These are phyloP conservation scores for Tarsius wallacei DNA, from an alignment of 2,797 vertebrate genomes.

Conservation along the genomic window DNA sequence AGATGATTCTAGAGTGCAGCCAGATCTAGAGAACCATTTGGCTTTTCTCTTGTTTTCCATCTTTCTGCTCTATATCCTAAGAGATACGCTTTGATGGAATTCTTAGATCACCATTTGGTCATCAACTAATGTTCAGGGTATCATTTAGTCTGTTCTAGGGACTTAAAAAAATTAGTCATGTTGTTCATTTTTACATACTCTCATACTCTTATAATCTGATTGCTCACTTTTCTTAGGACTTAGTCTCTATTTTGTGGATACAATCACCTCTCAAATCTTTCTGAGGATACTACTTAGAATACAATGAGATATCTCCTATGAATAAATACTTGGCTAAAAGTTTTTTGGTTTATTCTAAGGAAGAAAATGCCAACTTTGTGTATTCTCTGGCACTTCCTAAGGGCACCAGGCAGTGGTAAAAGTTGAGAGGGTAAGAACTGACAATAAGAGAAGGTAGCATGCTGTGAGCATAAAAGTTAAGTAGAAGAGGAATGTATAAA, in stretches of 20 bases:
- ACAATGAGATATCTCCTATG: slow-evolving; percentile 1
- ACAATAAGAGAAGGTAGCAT: neutral
- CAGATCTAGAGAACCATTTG: neutral
- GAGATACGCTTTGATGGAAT: neutral
- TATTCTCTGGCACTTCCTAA: neutral
- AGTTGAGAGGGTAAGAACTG: neutral
- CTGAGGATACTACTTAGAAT: slow-evolving; percentile 15
- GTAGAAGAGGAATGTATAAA: neutral
- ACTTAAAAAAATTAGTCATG: neutral
- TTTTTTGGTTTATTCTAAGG: neutral
- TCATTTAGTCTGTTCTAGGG: neutral
- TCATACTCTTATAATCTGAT: neutral
- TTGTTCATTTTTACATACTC: slow-evolving; percentile 25
- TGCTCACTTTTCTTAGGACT: neutral
- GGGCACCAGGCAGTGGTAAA: neutral
- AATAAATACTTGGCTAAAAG: neutral
- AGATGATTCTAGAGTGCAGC: neutral
- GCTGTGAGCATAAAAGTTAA: neutral
- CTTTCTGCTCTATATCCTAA: neutral
- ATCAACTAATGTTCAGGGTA: slow-evolving; percentile 18
- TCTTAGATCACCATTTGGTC: slow-evolving; percentile 40
- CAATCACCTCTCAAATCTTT: slow-evolving; percentile 25
- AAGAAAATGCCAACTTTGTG: neutral
- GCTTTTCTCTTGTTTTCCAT: neutral
- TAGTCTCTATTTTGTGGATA: slow-evolving; percentile 3